Percentiles rank a stretch among this genome's conserved stretches.
phyloP scores from a whole-genome alignment of 2,797 vertebrate genomes.

The Aeoliscus strigatus region DNA sequence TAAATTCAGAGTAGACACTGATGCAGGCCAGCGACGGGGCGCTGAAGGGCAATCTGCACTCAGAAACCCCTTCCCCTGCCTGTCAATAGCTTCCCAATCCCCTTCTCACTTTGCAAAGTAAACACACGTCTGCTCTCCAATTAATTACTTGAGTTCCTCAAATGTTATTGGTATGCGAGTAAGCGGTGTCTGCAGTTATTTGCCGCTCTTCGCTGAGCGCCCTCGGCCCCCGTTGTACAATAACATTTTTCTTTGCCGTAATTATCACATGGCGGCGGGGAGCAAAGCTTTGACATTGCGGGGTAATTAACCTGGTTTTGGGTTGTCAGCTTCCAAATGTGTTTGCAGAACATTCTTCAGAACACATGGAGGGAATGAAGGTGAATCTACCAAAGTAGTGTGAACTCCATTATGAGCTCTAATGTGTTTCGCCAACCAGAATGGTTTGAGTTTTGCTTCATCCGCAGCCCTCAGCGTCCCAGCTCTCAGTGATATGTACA shows the following conservation, averaged over 20 bases:
- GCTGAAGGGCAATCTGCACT: slow-evolving; percentile 39
- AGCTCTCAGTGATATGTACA: too few species aligned
- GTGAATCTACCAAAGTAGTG: too few species aligned
- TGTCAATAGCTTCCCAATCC: slow-evolving; percentile 59
- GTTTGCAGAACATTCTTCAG: slow-evolving; percentile 20
- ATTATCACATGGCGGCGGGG: slow-evolving; percentile 45
- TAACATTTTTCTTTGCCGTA: slow-evolving; percentile 54
- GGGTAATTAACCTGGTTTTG: slow-evolving; percentile 40
- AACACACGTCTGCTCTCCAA: slow-evolving; percentile 56
- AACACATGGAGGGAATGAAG: too few species aligned
- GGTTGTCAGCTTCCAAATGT: slow-evolving; percentile 36
- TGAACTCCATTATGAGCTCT: slow-evolving; percentile 6
- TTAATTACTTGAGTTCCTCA: slow-evolving; percentile 54
- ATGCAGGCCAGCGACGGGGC: slow-evolving; percentile 19
- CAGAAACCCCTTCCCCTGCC: slow-evolving; percentile 42
- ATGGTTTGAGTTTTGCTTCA: too few species aligned
- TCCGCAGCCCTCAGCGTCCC: too few species aligned
- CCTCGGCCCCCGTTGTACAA: slow-evolving; percentile 28
- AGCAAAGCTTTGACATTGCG: slow-evolving; percentile 29
- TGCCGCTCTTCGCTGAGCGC: slow-evolving; percentile 28
- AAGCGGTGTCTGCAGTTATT: slow-evolving; percentile 44
- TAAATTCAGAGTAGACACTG: slow-evolving; percentile 34
- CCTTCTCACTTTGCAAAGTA: slow-evolving; percentile 65
- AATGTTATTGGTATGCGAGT: slow-evolving; percentile 43
- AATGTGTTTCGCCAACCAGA: neutral